Percentiles rank a stretch among this genome's conserved stretches.
Conservation (phyloP, 2,888 invertebrate genomes). For the Chloromyia formosa region DNA sequence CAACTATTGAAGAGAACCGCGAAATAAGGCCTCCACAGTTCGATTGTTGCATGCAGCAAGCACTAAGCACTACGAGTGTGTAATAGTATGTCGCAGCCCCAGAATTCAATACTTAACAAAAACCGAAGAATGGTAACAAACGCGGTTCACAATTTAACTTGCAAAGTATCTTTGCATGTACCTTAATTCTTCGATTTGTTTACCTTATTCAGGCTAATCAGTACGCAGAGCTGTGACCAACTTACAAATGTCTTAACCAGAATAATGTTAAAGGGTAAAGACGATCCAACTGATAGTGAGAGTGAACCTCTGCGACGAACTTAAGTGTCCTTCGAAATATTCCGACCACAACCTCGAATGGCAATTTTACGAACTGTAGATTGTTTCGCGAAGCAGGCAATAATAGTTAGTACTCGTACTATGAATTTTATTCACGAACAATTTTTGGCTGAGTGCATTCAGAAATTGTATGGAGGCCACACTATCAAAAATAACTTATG, state of each 20-base stretch:
- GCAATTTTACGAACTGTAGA: no score
- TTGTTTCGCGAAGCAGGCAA: not conserved
- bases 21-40: not conserved
- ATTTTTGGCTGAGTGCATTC: conserved; percentile 21
- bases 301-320: conserved; percentile 18
- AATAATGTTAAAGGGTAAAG: conserved; percentile 8
- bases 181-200: no score
- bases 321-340: conserved; percentile 11
- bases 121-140: not conserved
- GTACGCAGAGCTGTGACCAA: conserved; percentile 1
- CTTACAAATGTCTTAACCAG: not conserved
- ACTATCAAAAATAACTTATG: conserved; percentile 21
- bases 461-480: conserved; percentile 5
- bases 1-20: not conserved
- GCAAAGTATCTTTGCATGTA: no score
- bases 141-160: no score
- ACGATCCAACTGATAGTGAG: conserved; percentile 7
- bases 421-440: conserved; percentile 36
- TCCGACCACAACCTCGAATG: conserved; percentile 6
- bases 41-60: no score
- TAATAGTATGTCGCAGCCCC: no score
- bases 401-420: not conserved
- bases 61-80: no score
- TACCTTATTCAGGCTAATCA: no score
- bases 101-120: conserved; percentile 10